Base-by-base conservation (phyloP, 2,113 vertebrate genomes). In the Climacteris rufus region DNA sequence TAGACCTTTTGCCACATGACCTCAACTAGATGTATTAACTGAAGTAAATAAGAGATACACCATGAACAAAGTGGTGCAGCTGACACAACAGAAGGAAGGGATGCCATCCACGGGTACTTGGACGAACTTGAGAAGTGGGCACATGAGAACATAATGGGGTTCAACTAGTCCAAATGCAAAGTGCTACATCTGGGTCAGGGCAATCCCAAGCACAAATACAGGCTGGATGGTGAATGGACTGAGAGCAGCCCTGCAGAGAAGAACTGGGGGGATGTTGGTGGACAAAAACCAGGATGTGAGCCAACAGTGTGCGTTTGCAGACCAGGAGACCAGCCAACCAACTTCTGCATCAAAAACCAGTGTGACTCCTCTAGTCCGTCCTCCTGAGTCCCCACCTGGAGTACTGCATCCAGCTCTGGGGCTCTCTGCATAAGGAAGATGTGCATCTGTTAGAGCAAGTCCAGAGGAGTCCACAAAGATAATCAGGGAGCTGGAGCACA, bases 331-430 rank as follows among this genome's bases (percentile, higher is more conserved):
- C 6, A 49, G 54, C 35, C 17, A 49, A 44, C 13, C 56, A 77
- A 56, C 27, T 50, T 63, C 27, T 63, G 5, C 18, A 77, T 50
- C 40, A 47, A 77, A 37, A 66, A 35, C 40, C 60, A 42, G 30
- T 0, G 0, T 69, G 63, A 23, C 25, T 15, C 11, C 35, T 37
- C 35, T 14, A 14, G 27, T 49, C 49, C 37, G 21, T 0, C 1
- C 35, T 23, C 3, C 0, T 56, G 35, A 56, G 35, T 35, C 31
- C 35, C 21, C 31, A 33, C 13, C 22, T 49, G 49, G 40, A 70
- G 27, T 20, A 8, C 64, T 27, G 18, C 63, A 63, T 42, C 30
- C 35, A 33, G 12, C 71, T 24, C 47, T 76, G 63, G 30, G 17
- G 7, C 7, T 8, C 47, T 54, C 12, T 7, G 49, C 31, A 24